Base-by-base conservation (phyloP, 2,888 invertebrate genomes). In the Lasioglossum villosulum region DNA sequence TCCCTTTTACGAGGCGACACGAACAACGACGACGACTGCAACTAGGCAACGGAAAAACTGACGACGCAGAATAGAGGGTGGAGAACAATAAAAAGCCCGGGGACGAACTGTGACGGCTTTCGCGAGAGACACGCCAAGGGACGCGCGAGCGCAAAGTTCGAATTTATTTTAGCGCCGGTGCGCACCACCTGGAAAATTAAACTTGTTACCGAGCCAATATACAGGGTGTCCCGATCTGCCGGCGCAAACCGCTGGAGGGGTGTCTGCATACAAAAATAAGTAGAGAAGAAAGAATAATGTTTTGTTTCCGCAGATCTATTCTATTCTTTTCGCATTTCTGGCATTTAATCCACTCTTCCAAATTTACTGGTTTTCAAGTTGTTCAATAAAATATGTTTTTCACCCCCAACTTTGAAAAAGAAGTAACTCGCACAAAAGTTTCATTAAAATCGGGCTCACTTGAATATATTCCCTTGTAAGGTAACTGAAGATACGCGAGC, bases 1-100 rank as follows among this genome's bases (percentile, higher is more conserved):
- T 90, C 75, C 72, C 81, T 78, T 86, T 89, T 83, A 75, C 86
- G 78, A 82, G 74, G 78, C 70, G 45, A 63, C 66, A 45, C 80
- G 52, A 23, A 48, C 48, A 23, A 48, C 52, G 48, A 52, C 52
- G 52, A 52, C 52, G 56, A n/a, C 74, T 76, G 73, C 83, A 56
- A 59, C 72, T 45, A 63, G 6, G 27, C 19, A 19, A 56, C 14
- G 42, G 66, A 80, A 39, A 79, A 74, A 63, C 66, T 30, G 56
- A 79, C 76, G 81, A 63, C 52, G 68, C 19, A n/a, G 66, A 37
- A 66, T 76, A 85, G 52, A 34, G 72, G 63, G 27, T 19, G 45
- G 52, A 63, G 72, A 70, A 37, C 78, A 73, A 84, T 80, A 86
- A 70, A 68, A 86, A 83, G 72, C 83, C 78, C 23, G 30, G 78